These are phyloP conservation scores for Danio aesculapii DNA, from an alignment of 2,797 vertebrate species.

Conservation along the genomic window DNA sequence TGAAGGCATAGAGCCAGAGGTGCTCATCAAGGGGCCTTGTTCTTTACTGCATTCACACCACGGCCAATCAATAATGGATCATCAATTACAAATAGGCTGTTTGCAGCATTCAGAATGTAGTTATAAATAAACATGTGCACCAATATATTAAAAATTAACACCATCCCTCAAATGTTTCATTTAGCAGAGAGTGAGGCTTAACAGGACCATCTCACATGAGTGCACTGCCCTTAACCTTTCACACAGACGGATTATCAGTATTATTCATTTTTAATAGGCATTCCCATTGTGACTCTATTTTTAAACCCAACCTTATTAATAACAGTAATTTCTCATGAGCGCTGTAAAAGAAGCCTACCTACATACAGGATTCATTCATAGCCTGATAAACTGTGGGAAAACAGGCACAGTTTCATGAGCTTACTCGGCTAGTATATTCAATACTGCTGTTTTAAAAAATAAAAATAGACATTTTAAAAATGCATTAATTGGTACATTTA, in stretches of 20 bases:
- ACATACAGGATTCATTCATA: slow-evolving; percentile 2
- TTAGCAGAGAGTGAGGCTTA: neutral
- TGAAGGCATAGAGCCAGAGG: slow-evolving; percentile 5
- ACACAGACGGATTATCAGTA: slow-evolving; percentile 11
- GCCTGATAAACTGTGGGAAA: slow-evolving; percentile 2
- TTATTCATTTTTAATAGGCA: slow-evolving; percentile 46
- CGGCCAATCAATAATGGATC: slow-evolving; percentile 13
- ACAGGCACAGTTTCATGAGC: neutral
- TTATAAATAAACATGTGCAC: slow-evolving; percentile 1
- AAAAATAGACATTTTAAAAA: too few relatives aligned
- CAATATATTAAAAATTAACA: neutral
- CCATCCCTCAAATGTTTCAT: neutral
- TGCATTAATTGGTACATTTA: too few relatives aligned
- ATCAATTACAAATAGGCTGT: slow-evolving; percentile 21
- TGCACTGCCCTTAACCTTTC: slow-evolving; percentile 20
- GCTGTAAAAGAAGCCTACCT: neutral
- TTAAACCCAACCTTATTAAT: slow-evolving; percentile 25
- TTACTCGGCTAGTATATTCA: too few relatives aligned
- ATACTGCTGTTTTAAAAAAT: too few relatives aligned
- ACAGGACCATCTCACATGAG: neutral
- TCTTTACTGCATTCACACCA: slow-evolving; percentile 16
- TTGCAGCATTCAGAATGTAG: neutral
- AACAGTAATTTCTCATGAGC: slow-evolving; percentile 16
- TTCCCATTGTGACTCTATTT: slow-evolving; percentile 35
- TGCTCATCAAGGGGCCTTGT: slow-evolving; percentile 24